Evolutionary conservation across 2,888 invertebrate genomes (phyloP).

Genomic region (Nysson spinosus): DNA sequence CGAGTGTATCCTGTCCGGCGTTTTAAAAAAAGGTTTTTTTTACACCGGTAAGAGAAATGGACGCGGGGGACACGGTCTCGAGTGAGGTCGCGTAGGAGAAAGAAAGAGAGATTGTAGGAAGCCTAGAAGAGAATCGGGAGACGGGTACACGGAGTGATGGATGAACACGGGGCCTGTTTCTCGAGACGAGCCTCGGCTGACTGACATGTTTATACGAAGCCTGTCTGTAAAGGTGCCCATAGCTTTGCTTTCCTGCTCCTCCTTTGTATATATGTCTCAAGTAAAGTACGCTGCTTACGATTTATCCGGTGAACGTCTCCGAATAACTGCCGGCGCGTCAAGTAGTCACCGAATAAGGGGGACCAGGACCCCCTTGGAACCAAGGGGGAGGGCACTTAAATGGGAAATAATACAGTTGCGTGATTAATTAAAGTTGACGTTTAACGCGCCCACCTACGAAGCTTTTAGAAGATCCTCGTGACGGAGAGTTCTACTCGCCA

Average conservation of each 20-base stretch:
- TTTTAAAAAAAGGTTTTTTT: slow-evolving; percentile 6
- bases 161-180: slow-evolving; percentile 68
- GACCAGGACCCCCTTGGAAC: slow-evolving; percentile 11
- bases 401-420: slow-evolving; percentile 75
- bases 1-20: too few relatives aligned
- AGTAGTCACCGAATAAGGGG: slow-evolving; percentile 54
- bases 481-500: slow-evolving; percentile 30
- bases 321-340: slow-evolving; percentile 40
- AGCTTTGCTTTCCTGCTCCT: slow-evolving; percentile 63
- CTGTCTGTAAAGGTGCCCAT: slow-evolving; percentile 69
- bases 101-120: slow-evolving; percentile 30
- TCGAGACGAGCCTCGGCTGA: slow-evolving; percentile 66
- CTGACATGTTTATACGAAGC: slow-evolving; percentile 76
- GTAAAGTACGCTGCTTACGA: slow-evolving; percentile 65
- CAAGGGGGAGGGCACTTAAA: slow-evolving; percentile 54
- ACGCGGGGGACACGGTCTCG: slow-evolving; percentile 18
- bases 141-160: slow-evolving; percentile 67
- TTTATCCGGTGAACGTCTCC: slow-evolving; percentile 66
- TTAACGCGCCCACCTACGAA: slow-evolving; percentile 67
- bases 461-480: slow-evolving; percentile 31
- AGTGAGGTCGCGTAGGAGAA: neutral
- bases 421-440: slow-evolving; percentile 74
- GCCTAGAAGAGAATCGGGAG: slow-evolving; percentile 32
- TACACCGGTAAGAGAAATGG: neutral
- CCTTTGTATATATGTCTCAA: slow-evolving; percentile 64